Base-by-base conservation (phyloP, 2,113 vertebrate species). In the Silurus glanis region DNA sequence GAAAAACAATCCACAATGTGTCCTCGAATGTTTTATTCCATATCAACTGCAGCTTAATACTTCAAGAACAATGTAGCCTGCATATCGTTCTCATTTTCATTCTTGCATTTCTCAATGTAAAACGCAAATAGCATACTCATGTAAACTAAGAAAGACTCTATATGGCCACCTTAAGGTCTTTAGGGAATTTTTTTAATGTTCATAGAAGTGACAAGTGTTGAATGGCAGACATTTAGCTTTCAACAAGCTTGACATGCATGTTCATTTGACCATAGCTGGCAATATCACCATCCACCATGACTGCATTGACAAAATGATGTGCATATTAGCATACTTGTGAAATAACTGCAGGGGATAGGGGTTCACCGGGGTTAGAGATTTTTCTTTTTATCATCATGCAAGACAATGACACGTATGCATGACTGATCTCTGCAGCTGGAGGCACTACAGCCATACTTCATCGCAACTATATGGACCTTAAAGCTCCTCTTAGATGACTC, bases 391-490 rank as follows among this genome's bases (percentile, higher is more conserved):
- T 88, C 71, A 72, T 83, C 61, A 21, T 37, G 71, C 21, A 17
- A 51, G 45, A 88, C 78, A 85, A 37, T 82, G 84, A 89, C 83
- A 51, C 56, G 82, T 56, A 61, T 80, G 28, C 45, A 79, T 45
- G 83, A 72, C 72, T 83, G 64, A 45, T 83, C 74, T 79, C 45
- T 87, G 89, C 91, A 92, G 90, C 88, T 91, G 91, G 84, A 89
- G 59, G 28, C 78, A 61, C 56, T 80, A 47, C 4, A 78, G 59
- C 64, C 37, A 61, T 86, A 85, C 64, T 75, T 90, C 86, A 90
- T 49, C n/a, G 74, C 53, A 51, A 25, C 71, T 6, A 19, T 88
- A 80, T 87, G 69, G 83, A 80, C 45, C 0, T 3, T 28, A 37
- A 71, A 21, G 84, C 89, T 92, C 91, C 9, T 80, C 82, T 69